phyloP scores from a whole-genome alignment of 2,888 invertebrate genomes.

The Cosmorhoe ocellata region DNA sequence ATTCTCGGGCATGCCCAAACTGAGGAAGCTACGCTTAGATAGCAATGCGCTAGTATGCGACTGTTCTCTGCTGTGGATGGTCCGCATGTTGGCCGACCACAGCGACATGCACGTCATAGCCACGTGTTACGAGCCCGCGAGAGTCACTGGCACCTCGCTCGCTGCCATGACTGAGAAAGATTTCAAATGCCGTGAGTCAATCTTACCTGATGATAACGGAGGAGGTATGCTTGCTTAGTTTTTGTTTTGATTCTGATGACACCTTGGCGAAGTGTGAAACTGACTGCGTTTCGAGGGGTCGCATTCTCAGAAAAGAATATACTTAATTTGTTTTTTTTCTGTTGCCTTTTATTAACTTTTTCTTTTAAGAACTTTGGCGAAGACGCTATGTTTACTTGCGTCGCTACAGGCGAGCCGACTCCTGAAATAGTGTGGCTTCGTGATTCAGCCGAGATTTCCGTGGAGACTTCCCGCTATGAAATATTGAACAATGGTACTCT shows the following conservation, averaged over 20 bases:
- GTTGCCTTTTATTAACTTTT: background rate
- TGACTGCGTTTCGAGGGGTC: constrained; percentile 10
- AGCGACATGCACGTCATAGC: constrained; percentile 84
- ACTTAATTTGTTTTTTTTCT: background rate
- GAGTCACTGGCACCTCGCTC: constrained; percentile 88
- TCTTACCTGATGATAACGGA: constrained; percentile 15
- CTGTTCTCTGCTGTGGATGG: constrained; percentile 92
- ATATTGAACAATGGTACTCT: constrained; percentile 91
- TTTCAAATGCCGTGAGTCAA: constrained; percentile 91
- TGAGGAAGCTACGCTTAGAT: constrained; percentile 91
- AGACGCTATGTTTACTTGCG: constrained; percentile 90
- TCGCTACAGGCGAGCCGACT: constrained; percentile 90
- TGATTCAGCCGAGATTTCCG: constrained; percentile 85
- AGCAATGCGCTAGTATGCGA: constrained; percentile 95
- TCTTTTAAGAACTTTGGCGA: constrained; percentile 86
- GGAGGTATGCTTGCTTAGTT: constrained; percentile 14
- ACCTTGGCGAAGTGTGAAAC: constrained; percentile 3
- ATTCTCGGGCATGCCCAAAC: constrained; percentile 86
- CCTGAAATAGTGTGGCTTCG: constrained; percentile 95
- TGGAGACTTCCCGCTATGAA: constrained; percentile 84
- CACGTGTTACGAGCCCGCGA: constrained; percentile 88
- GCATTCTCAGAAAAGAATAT: constrained; percentile 7
- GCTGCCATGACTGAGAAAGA: constrained; percentile 86
- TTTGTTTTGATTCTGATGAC: constrained; percentile 7
- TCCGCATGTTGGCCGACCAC: constrained; percentile 85